phyloP scores from a whole-genome alignment of 2,888 invertebrate genomes.

The Chymomyza fuscimana region DNA sequence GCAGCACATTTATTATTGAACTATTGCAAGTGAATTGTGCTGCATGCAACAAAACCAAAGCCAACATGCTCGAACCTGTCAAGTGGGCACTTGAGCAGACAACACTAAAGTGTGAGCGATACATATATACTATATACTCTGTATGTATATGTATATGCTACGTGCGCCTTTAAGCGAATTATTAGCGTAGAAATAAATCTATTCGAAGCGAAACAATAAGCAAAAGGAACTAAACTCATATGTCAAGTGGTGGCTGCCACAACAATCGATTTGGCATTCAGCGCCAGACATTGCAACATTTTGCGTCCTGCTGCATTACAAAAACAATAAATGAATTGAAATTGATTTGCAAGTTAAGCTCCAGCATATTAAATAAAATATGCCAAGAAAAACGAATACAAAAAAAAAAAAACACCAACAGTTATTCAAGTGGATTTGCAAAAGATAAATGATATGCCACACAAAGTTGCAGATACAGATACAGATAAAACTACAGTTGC shows the following conservation, averaged over 20 bases:
- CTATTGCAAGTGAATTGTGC: conserved; percentile 35
- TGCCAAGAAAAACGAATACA: conserved; percentile 1
- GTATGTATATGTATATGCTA: conserved; percentile 36
- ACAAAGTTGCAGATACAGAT: neutral
- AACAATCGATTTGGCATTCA: neutral
- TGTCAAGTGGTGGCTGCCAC: conserved; percentile 10
- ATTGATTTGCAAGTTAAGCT: conserved; percentile 67
- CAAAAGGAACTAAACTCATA: conserved; percentile 13
- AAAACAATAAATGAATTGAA: conserved; percentile 49
- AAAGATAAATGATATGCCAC: conserved; percentile 14
- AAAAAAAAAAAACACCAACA: conserved; percentile 15
- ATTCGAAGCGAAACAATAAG: neutral
- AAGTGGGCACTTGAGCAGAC: conserved; percentile 41
- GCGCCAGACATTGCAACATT: neutral
- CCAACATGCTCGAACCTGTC: conserved; percentile 31
- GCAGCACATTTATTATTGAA: conserved; percentile 77
- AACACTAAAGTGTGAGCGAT: neutral
- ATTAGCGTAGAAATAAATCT: conserved; percentile 37
- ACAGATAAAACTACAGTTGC: too few relatives aligned
- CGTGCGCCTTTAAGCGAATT: conserved; percentile 54
- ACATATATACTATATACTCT: conserved; percentile 1
- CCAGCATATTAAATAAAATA: conserved; percentile 60
- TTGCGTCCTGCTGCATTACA: conserved; percentile 6
- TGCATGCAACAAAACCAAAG: conserved; percentile 5
- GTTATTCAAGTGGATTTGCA: conserved; percentile 26